Percentiles rank a stretch among this genome's conserved stretches.
Evolutionary conservation across 2,113 vertebrate species (phyloP).

Genomic region (Zapus hudsonius): DNA sequence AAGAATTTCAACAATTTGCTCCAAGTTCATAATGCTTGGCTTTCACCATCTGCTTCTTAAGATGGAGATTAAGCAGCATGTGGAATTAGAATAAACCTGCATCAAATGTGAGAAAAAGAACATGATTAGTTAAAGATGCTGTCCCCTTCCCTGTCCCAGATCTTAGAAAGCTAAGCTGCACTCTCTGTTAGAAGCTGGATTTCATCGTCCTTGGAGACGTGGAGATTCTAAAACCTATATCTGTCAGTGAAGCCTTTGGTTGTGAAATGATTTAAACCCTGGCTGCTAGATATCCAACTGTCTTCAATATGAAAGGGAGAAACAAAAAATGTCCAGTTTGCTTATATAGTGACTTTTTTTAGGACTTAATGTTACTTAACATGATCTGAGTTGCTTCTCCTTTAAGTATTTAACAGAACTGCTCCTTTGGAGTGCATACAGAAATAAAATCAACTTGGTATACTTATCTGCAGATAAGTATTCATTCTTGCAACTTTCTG

Average conservation of each 20-base stretch:
- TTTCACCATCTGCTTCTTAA: not conserved
- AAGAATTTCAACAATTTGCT: not conserved
- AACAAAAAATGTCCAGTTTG: not conserved
- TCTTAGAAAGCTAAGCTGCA: rapidly evolving
- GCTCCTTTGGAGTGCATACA: not conserved
- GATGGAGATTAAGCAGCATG: not conserved
- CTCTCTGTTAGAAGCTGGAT: not conserved
- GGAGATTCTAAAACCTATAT: not conserved
- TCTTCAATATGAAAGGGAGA: too few species aligned
- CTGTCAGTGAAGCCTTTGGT: not conserved
- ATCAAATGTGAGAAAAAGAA: not conserved
- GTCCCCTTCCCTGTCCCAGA: not conserved
- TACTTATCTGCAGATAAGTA: not conserved
- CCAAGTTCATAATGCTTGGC: not conserved
- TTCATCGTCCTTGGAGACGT: not conserved
- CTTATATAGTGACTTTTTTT: not conserved
- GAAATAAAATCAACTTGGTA: not conserved
- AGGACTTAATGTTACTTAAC: not conserved
- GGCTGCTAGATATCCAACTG: not conserved
- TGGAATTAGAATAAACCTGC: not conserved
- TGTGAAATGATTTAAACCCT: not conserved
- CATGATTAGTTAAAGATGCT: not conserved
- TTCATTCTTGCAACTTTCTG: not conserved
- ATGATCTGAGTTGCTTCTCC: not conserved
- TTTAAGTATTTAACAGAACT: not conserved